Evolutionary conservation across 1,140 invertebrate genomes (phyloP), one percentile per base, ranked within the genome.

Genomic region (Ceratitis capitata): DNA sequence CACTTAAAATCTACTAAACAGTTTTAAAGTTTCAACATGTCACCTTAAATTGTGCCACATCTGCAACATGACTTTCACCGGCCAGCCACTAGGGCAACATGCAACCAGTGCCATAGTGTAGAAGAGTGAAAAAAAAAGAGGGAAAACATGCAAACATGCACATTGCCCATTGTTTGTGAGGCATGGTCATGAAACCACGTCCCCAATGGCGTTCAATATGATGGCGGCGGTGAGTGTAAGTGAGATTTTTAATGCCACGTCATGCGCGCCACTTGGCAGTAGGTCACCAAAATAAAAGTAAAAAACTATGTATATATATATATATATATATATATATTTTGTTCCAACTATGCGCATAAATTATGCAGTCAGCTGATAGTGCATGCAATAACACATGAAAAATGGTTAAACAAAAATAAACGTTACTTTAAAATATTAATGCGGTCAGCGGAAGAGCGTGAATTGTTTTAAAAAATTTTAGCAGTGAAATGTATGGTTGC

Each of bases 381-480:
- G 53, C 53, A 10, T 10, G 53, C 53, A 19, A 19, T 56, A 56
- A 19, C 53, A 19, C 0, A n/a, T 19, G n/a, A 10, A n/a, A n/a
- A n/a, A n/a, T n/a, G n/a, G n/a, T n/a, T n/a, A n/a, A 14, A 56
- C n/a, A 56, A 56, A 56, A 56, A 19, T 19, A 56, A 56, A 5
- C n/a, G 53, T 56, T 56, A 56, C 53, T 61, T 61, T 61, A 61
- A 61, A 61, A 26, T 61, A 61, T 61, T 61, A 61, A 61, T 26
- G 56, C 23, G n/a, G 23, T 61, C 56, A 26, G 5, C 23, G n/a
- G 23, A 29, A 61, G 19, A 29, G 10, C 23, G 1, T 61, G 56
- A 61, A 61, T 26, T 19, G 9, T 53, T 53, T 53, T 53, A 53
- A 53, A 19, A 16, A 1, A 53, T 53, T 53, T 53, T 47, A 12